Base-by-base conservation (phyloP, 2,797 vertebrate genomes). In the Scarus forsteni region DNA sequence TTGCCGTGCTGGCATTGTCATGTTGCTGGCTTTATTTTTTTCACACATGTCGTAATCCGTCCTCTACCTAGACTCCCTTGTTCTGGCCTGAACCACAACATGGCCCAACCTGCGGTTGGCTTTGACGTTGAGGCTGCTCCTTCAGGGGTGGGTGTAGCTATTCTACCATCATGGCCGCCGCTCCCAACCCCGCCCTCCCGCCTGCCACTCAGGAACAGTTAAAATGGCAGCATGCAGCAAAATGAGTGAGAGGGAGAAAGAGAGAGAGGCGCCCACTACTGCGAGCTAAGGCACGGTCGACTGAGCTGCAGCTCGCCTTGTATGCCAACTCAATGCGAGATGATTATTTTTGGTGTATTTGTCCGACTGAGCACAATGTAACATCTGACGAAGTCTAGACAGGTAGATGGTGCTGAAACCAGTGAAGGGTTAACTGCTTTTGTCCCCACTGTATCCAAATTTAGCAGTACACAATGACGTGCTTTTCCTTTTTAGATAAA, bases 201-300 rank as follows among this genome's bases (percentile, higher is more conserved):
- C 82, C 86, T 87, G 87, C 89, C 89, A 90, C 81, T 83, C 74
- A 83, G 83, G 77, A 90, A 70, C 82, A 85, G 87, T 85, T 87
- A 90, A 92, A 92, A 88, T 91, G 85, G 84, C 35, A 91, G 89
- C 57, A 84, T 54, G 89, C 84, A 87, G 81, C 78, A 66, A 59
- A 84, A 84, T 89, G 90, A 91, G 83, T 87, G 88, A 91, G 86
- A 80, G 80, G 76, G 83, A 75, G 81, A 84, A 73, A 62, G 67
- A 67, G 80, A 74, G 89, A 74, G 89, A 73, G 81, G 89, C 87
- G 81, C 89, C 84, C 83, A 87, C 91, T 67, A 54, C 83, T 55
- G 74, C 53, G 61, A 83, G 73, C 46, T 62, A 42, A 73, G 85
- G 81, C 82, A 64, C 79, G 76, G 80, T 79, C 75, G 84, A 73